Evolutionary conservation across 2,797 vertebrate genomes (phyloP).

Genomic region (Emydoidea blandingii): DNA sequence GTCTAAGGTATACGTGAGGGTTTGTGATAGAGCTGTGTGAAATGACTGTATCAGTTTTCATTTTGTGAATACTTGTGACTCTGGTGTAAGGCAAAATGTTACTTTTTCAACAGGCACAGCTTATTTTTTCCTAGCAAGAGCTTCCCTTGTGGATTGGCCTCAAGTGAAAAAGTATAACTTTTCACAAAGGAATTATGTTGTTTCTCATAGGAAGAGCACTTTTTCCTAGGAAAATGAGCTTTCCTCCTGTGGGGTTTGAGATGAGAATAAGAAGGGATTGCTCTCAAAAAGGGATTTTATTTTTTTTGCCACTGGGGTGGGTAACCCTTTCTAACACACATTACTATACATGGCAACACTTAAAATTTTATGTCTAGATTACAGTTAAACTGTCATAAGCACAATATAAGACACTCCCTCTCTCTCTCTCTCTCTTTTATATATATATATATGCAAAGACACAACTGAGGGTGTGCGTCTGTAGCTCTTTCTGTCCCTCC

Average conservation of each 20-base stretch:
- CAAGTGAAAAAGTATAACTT: neutral
- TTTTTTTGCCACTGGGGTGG: neutral
- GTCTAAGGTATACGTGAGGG: neutral
- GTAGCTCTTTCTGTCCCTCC: neutral
- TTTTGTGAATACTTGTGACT: neutral
- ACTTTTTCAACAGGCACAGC: neutral
- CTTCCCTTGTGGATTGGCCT: neutral
- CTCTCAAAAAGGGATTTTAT: neutral
- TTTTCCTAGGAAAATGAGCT: neutral
- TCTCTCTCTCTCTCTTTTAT: too few relatives aligned
- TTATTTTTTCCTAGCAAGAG: neutral
- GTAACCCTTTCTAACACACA: neutral
- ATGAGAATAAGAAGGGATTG: neutral
- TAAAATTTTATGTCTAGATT: neutral
- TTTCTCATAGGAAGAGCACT: neutral
- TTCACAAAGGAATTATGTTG: neutral
- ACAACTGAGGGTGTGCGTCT: neutral
- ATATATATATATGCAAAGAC: neutral
- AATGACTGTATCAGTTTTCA: constrained; percentile 23
- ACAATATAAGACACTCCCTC: neutral
- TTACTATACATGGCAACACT: neutral
- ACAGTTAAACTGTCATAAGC: neutral
- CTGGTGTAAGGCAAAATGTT: neutral
- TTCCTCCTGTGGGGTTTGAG: neutral
- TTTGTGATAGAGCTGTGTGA: constrained; percentile 13